phyloP scores from a whole-genome alignment of 2,888 invertebrate genomes.

The Pseudococcus viburni region DNA sequence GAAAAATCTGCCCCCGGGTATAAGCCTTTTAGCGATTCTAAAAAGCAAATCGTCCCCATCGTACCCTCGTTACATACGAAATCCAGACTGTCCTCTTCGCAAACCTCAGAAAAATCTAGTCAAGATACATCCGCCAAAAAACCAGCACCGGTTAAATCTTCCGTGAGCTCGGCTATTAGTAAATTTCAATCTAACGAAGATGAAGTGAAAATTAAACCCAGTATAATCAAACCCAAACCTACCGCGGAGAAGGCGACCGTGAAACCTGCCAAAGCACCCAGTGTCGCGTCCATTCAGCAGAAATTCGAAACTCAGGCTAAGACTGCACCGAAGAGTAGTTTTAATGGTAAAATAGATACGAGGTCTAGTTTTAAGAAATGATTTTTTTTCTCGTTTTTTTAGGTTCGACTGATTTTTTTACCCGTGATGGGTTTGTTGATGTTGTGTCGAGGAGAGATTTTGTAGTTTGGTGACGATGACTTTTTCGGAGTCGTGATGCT shows the following conservation, averaged over 20 bases:
- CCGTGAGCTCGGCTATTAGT: background rate
- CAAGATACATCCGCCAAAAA: background rate
- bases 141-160: background rate
- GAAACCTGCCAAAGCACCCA: constrained; percentile 25
- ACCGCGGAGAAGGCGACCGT: constrained; percentile 28
- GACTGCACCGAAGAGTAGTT: constrained; percentile 3
- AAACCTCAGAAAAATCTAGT: background rate
- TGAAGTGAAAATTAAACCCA: background rate
- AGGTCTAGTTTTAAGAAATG: constrained; percentile 34
- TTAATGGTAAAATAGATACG: background rate
- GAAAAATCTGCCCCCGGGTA: constrained; percentile 42
- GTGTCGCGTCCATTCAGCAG: constrained; percentile 82
- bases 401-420: constrained; percentile 4
- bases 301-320: constrained; percentile 77
- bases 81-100: background rate
- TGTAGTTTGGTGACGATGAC: background rate
- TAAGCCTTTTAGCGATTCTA: constrained; percentile 32
- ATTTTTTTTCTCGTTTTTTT: background rate
- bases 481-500: background rate
- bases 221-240: constrained; percentile 39
- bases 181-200: constrained; percentile 23
- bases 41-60: background rate
- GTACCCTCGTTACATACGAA: background rate
- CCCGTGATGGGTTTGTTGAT: background rate
- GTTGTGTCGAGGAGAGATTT: background rate